Evolutionary conservation across 2,888 invertebrate species (phyloP), one percentile per base, ranked within the genome.

Genomic region (Plagodis dolabraria): DNA sequence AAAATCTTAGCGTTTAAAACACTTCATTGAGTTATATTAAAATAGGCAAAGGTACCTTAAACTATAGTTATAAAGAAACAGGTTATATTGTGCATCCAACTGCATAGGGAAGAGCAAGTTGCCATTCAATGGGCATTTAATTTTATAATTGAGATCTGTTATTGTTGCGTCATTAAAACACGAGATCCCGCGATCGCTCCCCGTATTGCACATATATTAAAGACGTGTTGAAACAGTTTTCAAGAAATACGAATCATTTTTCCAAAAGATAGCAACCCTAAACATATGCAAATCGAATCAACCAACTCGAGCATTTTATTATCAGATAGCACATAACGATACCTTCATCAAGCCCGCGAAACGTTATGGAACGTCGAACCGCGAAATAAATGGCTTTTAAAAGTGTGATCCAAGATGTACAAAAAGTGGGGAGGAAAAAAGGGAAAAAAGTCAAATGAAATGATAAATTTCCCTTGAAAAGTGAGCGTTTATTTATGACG

Each of bases 371-470:
- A 84, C 81, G 83, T 83, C 85, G 85, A 87, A 82, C 79, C 78
- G 79, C 77, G 80, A 86, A 87, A 90, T 91, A 89, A 92, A 91
- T 89, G 87, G 82, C 83, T 82, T 87, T 89, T 84, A 87, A 89
- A 91, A 87, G 89, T 89, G 90, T 89, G 89, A 91, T 89, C 83
- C 85, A 86, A 91, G 89, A 89, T 87, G 89, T 87, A 87, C 85
- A 87, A 87, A 88, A 87, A 82, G 77, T 79, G 77, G 82, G 80
- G 75, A 78, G 76, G 82, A 76, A 69, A 63, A 67, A 80, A 76
- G 74, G 78, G 79, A 83, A 22, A 85, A 89, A 89, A 83, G 75
- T 80, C 76, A 75, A 79, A 82, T 82, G 80, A 89, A 90, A 91
- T 91, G 89, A 92, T 92, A 89, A 89, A 92, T 89, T 85, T 82